Conservation (phyloP, 1,140 invertebrate genomes). For the Laupala kohalensis region DNA sequence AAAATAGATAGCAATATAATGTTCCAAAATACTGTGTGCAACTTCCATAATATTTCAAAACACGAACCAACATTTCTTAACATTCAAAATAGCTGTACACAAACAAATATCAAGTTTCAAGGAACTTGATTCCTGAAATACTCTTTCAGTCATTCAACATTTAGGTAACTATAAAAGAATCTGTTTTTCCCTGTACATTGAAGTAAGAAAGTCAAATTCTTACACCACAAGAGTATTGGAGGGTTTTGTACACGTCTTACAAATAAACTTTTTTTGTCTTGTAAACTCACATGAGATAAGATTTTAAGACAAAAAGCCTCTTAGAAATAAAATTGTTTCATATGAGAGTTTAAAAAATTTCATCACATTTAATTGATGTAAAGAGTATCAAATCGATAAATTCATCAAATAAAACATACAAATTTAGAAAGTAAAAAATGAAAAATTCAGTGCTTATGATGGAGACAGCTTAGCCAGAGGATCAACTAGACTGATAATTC, state of each 20-base stretch:
- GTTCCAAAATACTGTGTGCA: not conserved
- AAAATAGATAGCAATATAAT: not conserved
- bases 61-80: not conserved
- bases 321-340: not conserved
- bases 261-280: not conserved
- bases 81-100: not conserved
- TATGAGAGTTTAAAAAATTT: not conserved
- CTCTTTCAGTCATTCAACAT: not conserved
- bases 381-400: not conserved
- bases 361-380: not conserved
- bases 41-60: not conserved
- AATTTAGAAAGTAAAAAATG: not conserved
- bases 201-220: not conserved
- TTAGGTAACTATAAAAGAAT: not conserved
- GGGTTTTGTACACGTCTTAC: not conserved
- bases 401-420: not conserved
- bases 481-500: constrained; percentile 55
- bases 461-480: constrained; percentile 53
- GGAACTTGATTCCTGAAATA: not conserved
- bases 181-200: not conserved
- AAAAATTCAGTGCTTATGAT: constrained; percentile 25
- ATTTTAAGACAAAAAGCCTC: not conserved
- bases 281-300: not conserved
- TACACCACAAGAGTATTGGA: not conserved
- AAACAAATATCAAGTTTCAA: not conserved